These are phyloP conservation scores for Kryphioiulus occultus DNA, from an alignment of 2,888 invertebrate genomes.

Conservation along the genomic window DNA sequence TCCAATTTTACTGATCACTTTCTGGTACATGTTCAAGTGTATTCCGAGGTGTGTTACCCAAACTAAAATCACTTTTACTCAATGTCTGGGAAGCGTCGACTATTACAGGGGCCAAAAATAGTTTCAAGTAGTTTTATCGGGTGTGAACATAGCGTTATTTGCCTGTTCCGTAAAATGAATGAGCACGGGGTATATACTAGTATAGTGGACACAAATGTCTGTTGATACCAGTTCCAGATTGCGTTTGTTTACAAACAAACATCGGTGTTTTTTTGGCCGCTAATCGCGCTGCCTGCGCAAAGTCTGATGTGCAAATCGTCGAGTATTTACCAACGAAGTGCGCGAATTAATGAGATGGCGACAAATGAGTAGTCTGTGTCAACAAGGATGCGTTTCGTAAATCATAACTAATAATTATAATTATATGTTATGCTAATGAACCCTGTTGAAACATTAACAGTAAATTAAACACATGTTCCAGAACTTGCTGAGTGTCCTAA, in stretches of 20 bases:
- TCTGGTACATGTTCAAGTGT: no score
- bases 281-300: neutral
- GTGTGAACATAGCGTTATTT: no score
- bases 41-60: no score
- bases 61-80: no score
- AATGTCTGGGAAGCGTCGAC: no score
- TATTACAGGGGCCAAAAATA: no score
- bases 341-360: neutral
- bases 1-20: no score
- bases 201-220: no score
- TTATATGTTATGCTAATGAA: neutral
- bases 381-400: neutral
- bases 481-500: neutral
- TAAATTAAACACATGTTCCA: neutral
- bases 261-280: neutral
- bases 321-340: neutral
- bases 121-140: no score
- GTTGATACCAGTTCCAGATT: neutral
- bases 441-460: neutral
- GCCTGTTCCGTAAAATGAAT: no score
- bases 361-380: neutral
- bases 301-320: neutral
- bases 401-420: neutral
- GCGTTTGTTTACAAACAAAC: slow-evolving; percentile 7
- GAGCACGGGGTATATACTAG: no score